Base-by-base conservation (phyloP, 2,888 invertebrate genomes). In the Lepidocyrtinus sp. region DNA sequence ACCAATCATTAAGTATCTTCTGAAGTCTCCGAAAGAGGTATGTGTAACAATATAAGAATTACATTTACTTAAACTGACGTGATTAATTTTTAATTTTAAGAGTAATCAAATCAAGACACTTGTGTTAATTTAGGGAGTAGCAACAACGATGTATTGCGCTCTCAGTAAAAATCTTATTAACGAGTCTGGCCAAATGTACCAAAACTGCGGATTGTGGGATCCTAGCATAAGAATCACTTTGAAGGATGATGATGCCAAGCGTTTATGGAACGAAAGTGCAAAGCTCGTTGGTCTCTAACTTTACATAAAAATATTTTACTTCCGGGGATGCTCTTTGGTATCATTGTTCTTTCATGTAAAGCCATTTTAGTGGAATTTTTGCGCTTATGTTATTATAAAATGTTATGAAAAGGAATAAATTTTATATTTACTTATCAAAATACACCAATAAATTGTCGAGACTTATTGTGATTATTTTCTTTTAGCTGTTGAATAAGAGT, bases 241-340 rank as follows among this genome's bases (percentile, higher is more conserved):
- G 86, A 91, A 92, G 77, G 91, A 92, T 79, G 91, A 92, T 2
- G 89, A 91, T 21, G 92, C 93, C 72, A 88, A 88, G 21, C 91
- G 91, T 84, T 89, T 96, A 19, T 96, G 95, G 95, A 90, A 91
- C 87, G 90, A 94, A 67, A 94, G 96, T 12, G 93, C 94, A 86
- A 91, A 92, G 83, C 89, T 82, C 22, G 82, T 82, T 17, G 68
- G 71, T 22, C 21, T 73, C 0, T 55, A 63, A 22, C n/a, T n/a
- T n/a, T 19, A 5, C 9, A 9, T 21, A 46, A 25, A 50, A 45
- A 46, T 45, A 24, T n/a, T n/a, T n/a, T n/a, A n/a, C n/a, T n/a
- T n/a, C n/a, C n/a, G n/a, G n/a, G n/a, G n/a, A n/a, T n/a, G n/a
- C n/a, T n/a, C n/a, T n/a, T n/a, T n/a, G n/a, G n/a, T n/a, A n/a